phyloP scores from a whole-genome alignment of 2,797 vertebrate genomes.

The Muscicapa comitata region DNA sequence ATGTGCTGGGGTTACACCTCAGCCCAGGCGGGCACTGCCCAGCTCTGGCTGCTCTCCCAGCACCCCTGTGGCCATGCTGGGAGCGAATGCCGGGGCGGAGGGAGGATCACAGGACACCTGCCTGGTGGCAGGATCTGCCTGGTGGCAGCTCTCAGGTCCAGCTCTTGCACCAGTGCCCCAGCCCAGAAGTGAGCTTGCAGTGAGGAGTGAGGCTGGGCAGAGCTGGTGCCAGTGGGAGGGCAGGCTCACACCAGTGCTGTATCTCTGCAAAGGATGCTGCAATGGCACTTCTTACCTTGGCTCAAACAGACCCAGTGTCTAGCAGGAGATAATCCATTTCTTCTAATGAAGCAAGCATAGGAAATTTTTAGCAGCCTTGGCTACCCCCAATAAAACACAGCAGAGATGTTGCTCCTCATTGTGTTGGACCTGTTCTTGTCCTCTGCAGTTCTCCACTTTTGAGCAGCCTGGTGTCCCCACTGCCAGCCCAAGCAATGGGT shows the following conservation, averaged over 20 bases:
- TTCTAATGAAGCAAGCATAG: background rate
- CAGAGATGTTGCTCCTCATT: rapidly evolving
- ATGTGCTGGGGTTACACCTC: background rate
- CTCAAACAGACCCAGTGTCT: background rate
- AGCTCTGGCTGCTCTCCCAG: background rate
- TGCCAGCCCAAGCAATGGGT: background rate
- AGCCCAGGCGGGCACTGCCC: background rate
- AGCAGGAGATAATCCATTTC: background rate
- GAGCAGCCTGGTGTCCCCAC: background rate
- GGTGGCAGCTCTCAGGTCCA: background rate
- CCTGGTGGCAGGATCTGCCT: background rate
- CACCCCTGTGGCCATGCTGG: background rate
- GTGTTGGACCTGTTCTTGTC: background rate
- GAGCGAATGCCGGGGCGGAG: rapidly evolving
- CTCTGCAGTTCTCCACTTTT: background rate
- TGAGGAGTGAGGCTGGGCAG: background rate
- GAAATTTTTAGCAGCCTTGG: background rate
- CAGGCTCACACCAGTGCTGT: rapidly evolving
- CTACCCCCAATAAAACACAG: background rate
- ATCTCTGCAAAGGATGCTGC: background rate
- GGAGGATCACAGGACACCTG: background rate
- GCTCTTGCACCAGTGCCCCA: background rate
- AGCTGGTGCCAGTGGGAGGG: background rate
- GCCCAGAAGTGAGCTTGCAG: background rate
- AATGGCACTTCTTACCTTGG: background rate